Evolutionary conservation across 2,888 invertebrate genomes (phyloP).

Genomic region (Hybos culiciformis): DNA sequence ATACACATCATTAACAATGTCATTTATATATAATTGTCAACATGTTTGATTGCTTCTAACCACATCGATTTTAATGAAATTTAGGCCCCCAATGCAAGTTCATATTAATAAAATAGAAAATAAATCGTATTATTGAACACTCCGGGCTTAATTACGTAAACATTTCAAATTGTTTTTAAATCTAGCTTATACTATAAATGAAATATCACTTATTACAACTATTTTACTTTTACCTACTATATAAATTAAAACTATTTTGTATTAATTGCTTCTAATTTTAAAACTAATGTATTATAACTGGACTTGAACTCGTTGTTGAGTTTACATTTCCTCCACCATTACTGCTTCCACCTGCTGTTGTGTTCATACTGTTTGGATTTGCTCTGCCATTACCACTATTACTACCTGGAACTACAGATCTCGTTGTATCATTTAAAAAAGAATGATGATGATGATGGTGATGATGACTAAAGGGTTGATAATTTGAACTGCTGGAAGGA

Average conservation of each 20-base stretch:
- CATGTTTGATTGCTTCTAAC: too few species aligned
- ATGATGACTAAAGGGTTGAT: conserved; percentile 15
- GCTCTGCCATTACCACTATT: conserved; percentile 7
- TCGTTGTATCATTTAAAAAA: conserved; percentile 8
- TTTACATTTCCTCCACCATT: conserved; percentile 17
- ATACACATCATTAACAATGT: too few species aligned
- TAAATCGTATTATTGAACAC: too few species aligned
- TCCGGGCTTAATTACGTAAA: too few species aligned
- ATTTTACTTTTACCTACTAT: too few species aligned
- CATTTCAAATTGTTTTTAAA: too few species aligned
- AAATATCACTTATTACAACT: too few species aligned
- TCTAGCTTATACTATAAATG: too few species aligned
- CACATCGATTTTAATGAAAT: too few species aligned
- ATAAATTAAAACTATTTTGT: not conserved
- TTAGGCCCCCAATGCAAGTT: too few species aligned
- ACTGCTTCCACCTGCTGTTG: conserved; percentile 12
- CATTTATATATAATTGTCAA: too few species aligned
- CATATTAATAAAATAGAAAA: too few species aligned
- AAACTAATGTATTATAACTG: conserved; percentile 68
- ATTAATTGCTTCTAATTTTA: not conserved
- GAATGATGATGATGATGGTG: conserved; percentile 14
- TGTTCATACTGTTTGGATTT: conserved; percentile 11
- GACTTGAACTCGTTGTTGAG: conserved; percentile 37
- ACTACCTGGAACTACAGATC: conserved; percentile 12
- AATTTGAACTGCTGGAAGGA: conserved; percentile 21